These are phyloP conservation scores for Spodoptera exigua DNA, from an alignment of 2,888 invertebrate species.

Conservation along the genomic window DNA sequence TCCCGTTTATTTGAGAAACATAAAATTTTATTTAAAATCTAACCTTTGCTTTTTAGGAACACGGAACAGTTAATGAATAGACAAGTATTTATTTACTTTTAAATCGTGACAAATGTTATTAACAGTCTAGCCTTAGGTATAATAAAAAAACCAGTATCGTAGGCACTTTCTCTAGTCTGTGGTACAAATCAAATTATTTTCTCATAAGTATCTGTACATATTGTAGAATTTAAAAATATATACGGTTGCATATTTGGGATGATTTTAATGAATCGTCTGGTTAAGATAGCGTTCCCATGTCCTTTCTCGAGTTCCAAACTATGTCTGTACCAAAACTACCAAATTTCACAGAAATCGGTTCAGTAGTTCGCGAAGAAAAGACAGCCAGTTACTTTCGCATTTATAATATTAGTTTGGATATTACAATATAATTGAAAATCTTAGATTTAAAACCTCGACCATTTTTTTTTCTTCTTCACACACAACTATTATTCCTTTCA, in stretches of 20 bases:
- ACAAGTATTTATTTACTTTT: conserved; percentile 25
- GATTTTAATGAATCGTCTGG: too few relatives aligned
- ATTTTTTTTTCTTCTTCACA: conserved; percentile 2
- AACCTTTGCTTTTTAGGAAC: conserved; percentile 1
- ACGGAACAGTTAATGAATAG: conserved; percentile 24
- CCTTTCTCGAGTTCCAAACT: too few relatives aligned
- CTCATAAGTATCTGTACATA: too few relatives aligned
- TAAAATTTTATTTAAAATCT: conserved; percentile 22
- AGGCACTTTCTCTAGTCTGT: conserved; percentile 34
- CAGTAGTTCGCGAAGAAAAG: too few relatives aligned
- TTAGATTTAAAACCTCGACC: conserved; percentile 11
- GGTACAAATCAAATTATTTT: conserved; percentile 2
- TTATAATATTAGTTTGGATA: too few relatives aligned
- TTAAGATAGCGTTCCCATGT: too few relatives aligned
- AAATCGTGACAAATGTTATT: conserved; percentile 32
- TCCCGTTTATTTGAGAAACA: conserved; percentile 13
- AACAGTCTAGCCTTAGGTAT: conserved; percentile 6
- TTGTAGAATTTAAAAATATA: too few relatives aligned
- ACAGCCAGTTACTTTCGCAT: too few relatives aligned
- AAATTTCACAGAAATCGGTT: too few relatives aligned
- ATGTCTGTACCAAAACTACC: too few relatives aligned
- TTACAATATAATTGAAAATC: conserved; percentile 3
- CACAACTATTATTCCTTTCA: conserved; percentile 38
- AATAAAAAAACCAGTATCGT: conserved; percentile 24
- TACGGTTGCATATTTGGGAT: too few relatives aligned